Evolutionary conservation across 2,797 vertebrate species (phyloP), one percentile per base, ranked within the genome.

Genomic region (Synaphobranchus kaupii): DNA sequence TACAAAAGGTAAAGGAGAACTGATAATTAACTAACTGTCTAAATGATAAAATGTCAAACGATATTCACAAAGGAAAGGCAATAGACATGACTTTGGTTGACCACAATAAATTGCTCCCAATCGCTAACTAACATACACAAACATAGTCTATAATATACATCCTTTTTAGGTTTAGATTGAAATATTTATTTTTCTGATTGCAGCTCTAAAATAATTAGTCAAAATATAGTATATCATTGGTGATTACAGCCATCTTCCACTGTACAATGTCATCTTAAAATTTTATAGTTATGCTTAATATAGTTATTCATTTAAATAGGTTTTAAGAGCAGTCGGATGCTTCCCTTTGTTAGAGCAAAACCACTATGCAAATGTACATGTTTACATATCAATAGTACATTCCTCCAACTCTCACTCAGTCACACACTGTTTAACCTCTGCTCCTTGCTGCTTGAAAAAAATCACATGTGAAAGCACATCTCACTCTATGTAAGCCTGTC

Each of bases 91-190:
- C 86, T 87, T 83, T 84, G 81, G 86, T 87, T 73, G 63, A 84
- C 82, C 28, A 87, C 81, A 54, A 52, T 71, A 60, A 84, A 25
- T 56, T 87, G 66, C 68, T 84, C 52, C 58, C 82, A 83, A 84
- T 44, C 82, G 56, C 66, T 54, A 73, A 63, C 44, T n/a, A n/a
- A 81, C n/a, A 81, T 44, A 83, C 17, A 83, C 31, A 83, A 22
- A 58, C 4, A 52, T 80, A 86, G 58, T 83, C 63, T 86, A 68
- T 47, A 73, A 87, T 76, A 84, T 78, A 87, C 81, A 87, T 73
- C 68, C 71, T 56, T 83, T 83, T 73, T 22, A 84, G 31, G 25
- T 39, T 54, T 84, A 68, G 50, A 60, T 83, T 86, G 81, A 83
- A 54, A 68, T 83, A 58, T 84, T 83, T 83, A 80, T 58, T 63